A percentile compares a stretch with the other conserved stretches of the same genome.
These are phyloP conservation scores for Strigamia maritima DNA, from an alignment of 2,888 invertebrate genomes.

Conservation along the genomic window DNA sequence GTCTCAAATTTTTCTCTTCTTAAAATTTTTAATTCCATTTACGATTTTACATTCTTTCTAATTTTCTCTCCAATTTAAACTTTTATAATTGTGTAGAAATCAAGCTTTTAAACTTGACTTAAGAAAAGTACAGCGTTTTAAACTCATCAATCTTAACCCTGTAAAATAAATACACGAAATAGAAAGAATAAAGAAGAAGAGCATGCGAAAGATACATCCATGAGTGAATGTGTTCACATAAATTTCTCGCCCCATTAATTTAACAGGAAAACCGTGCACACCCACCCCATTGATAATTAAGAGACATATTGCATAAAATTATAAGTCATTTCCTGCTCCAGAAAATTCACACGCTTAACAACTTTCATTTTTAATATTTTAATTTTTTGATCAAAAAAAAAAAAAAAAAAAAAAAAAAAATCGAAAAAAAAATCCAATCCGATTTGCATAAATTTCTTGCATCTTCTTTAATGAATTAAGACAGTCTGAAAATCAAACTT, in stretches of 20 bases:
- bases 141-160: not conserved
- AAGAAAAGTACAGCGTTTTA: not conserved
- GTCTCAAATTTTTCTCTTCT: not conserved
- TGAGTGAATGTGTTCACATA: conserved; percentile 32
- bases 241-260: conserved; percentile 34
- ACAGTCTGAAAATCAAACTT: not conserved
- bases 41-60: conserved; percentile 7
- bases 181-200: not conserved
- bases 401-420: not conserved
- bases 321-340: conserved; percentile 32
- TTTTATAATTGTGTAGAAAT: not conserved
- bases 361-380: not conserved
- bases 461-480: not conserved
- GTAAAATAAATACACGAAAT: not conserved
- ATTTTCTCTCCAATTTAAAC: conserved; percentile 23
- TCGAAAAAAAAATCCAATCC: not conserved
- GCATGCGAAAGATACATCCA: not conserved
- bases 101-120: not conserved
- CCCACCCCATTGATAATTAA: conserved; percentile 27
- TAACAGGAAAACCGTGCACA: conserved; percentile 25
- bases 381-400: not conserved
- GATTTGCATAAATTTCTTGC: not conserved
- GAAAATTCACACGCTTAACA: conserved; percentile 16
- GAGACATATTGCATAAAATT: conserved; percentile 29
- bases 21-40: conserved; percentile 21